These are phyloP conservation scores for Clarias laeviceps DNA, from an alignment of 2,797 vertebrate species.

Conservation along the genomic window DNA sequence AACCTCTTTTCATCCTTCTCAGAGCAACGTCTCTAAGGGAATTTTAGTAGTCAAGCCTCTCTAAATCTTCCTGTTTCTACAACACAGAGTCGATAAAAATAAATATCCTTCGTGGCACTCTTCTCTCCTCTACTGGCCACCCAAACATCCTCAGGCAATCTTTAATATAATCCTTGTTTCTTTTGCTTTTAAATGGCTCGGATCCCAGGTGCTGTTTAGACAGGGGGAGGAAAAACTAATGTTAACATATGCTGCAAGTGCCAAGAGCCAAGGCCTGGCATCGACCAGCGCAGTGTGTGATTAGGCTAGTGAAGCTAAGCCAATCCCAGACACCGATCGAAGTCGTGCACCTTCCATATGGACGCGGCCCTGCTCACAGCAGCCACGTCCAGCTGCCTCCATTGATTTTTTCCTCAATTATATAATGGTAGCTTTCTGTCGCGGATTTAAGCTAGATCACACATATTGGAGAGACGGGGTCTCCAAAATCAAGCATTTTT, in stretches of 20 bases:
- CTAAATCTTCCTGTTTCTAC: slow-evolving; percentile 80
- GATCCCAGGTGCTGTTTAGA: slow-evolving; percentile 75
- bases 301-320: slow-evolving; percentile 75
- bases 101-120: slow-evolving; percentile 75
- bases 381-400: slow-evolving; percentile 73
- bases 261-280: slow-evolving; percentile 71
- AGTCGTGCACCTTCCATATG: slow-evolving; percentile 72
- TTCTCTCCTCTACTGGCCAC: slow-evolving; percentile 70
- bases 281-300: slow-evolving; percentile 75
- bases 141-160: slow-evolving; percentile 76
- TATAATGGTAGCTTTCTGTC: slow-evolving; percentile 79
- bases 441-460: slow-evolving; percentile 73
- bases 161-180: slow-evolving; percentile 78
- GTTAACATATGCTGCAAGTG: slow-evolving; percentile 77
- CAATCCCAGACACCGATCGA: slow-evolving; percentile 75
- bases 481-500: slow-evolving; percentile 73
- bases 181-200: slow-evolving; percentile 68
- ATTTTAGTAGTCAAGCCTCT: slow-evolving; percentile 79
- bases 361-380: slow-evolving; percentile 63
- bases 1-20: slow-evolving; percentile 49
- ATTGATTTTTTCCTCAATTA: slow-evolving; percentile 84
- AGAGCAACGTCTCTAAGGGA: slow-evolving; percentile 67
- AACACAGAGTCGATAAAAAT: slow-evolving; percentile 79
- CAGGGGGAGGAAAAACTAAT: slow-evolving; percentile 66
- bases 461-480: slow-evolving; percentile 67